Evolutionary conservation across 1,140 invertebrate species (phyloP).

Genomic region (Pomacea maculata): DNA sequence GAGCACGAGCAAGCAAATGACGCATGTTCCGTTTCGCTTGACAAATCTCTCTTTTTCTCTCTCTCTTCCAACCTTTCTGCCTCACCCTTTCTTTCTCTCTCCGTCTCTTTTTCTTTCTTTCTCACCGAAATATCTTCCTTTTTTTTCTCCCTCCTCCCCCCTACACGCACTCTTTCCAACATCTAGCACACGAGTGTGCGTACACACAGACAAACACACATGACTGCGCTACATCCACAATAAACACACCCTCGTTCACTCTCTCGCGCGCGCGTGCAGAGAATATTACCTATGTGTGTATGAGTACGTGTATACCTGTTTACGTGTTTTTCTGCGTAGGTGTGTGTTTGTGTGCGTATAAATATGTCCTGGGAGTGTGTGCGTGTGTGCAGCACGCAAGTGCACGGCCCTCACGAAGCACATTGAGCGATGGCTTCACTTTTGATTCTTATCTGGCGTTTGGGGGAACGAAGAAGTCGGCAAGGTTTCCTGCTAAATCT

Average conservation of each 20-base stretch:
- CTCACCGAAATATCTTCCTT: too few species aligned
- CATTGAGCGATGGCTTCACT: too few species aligned
- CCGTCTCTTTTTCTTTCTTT: background rate
- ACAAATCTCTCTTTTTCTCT: slow-evolving; percentile 12
- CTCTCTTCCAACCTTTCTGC: background rate
- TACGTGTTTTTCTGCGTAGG: background rate
- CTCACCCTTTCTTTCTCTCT: background rate
- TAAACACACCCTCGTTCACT: too few species aligned
- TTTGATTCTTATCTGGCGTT: too few species aligned
- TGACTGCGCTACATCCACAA: too few species aligned
- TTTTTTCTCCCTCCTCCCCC: background rate
- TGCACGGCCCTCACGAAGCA: too few species aligned
- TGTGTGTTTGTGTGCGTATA: background rate
- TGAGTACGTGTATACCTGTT: background rate
- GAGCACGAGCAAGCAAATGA: slow-evolving; percentile 5
- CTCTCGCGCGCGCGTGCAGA: too few species aligned
- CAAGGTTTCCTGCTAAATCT: too few species aligned
- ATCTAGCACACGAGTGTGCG: background rate
- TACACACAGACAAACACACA: too few species aligned
- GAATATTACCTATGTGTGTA: background rate
- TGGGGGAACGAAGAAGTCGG: too few species aligned
- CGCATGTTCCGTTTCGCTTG: slow-evolving; percentile 5
- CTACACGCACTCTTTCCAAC: background rate
- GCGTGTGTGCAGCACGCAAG: background rate
- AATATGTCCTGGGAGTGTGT: background rate